phyloP scores from a whole-genome alignment of 1,140 invertebrate genomes.

The Philopotamus ludificatus region DNA sequence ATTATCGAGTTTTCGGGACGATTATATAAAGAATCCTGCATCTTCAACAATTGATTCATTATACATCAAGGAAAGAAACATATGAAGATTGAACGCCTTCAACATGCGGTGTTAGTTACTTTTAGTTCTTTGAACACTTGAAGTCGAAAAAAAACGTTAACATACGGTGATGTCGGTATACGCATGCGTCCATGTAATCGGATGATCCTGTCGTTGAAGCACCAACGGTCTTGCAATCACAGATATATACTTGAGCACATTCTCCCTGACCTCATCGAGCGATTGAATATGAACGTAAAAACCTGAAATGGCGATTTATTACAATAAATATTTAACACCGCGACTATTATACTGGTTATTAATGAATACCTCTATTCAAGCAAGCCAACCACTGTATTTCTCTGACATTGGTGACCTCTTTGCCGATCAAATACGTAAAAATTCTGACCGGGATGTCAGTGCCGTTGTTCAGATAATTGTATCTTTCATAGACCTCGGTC shows the following conservation, averaged over 20 bases:
- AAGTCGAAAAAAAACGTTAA: conserved; percentile 32
- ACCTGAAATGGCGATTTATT: conserved; percentile 55
- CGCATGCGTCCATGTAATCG: conserved; percentile 85
- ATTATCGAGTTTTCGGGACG: too few species aligned
- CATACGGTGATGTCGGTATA: conserved; percentile 82
- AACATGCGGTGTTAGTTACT: too few species aligned
- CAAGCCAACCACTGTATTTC: conserved; percentile 97
- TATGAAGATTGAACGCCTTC: too few species aligned
- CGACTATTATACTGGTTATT: too few species aligned
- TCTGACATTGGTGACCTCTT: conserved; percentile 87
- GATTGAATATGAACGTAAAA: conserved; percentile 91
- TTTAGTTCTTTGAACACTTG: not conserved
- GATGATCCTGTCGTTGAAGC: conserved; percentile 71
- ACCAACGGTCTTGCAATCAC: conserved; percentile 87
- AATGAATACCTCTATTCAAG: conserved; percentile 79
- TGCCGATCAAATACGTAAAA: conserved; percentile 96
- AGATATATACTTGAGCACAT: conserved; percentile 89
- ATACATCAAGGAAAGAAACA: too few species aligned
- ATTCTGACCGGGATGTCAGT: conserved; percentile 79
- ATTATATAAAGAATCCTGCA: too few species aligned
- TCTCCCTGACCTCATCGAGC: conserved; percentile 88
- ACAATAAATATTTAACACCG: not conserved
- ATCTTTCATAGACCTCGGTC: conserved; percentile 81
- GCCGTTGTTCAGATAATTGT: conserved; percentile 73
- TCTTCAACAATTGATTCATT: too few species aligned